Evolutionary conservation across 2,113 vertebrate species (phyloP), one percentile per base, ranked within the genome.

Genomic region (Caranx ignobilis): DNA sequence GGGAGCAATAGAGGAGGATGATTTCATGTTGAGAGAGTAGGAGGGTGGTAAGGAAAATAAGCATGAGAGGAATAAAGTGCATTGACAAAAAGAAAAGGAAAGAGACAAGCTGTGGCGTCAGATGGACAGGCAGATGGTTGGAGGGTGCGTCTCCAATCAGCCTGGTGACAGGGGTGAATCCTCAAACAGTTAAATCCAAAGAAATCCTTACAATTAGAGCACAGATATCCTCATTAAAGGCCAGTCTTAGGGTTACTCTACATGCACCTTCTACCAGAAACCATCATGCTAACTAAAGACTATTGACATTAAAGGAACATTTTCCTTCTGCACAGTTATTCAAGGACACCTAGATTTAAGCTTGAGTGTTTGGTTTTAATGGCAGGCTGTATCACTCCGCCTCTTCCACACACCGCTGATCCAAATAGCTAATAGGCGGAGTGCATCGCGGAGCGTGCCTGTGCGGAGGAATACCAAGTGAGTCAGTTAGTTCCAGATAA

Each of bases 51-150:
- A 74, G 11, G 15, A 31, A 66, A 77, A 69, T 12, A 52, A 39
- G 60, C 57, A 55, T 57, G 70, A 45, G 69, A 71, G 45, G 59
- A 77, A 69, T 62, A 52, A 75, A 59, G n/a, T 16, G 56, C 15
- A 52, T 54, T 26, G 26, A 48, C 63, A 66, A 79, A 74, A 68
- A 41, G 41, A 45, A 59, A 79, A 62, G 43, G 39, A 54, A 74
- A 56, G 55, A 55, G 82, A 77, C 76, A 74, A 83, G 76, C 83
- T 73, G 82, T 57, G 26, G 78, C 71, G 90, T 91, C 90, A 92
- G 89, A 92, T 91, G 90, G 89, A 89, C 41, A 83, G 82, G 78
- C 91, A 92, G 90, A 92, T 92, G 91, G 92, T 89, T 71, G 61
- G 54, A 79, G 82, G 83, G 65, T 82, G 68, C 34, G 16, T 82